These are phyloP conservation scores for Lepisosteus osseus DNA, from an alignment of 2,113 vertebrate genomes.

Conservation along the genomic window DNA sequence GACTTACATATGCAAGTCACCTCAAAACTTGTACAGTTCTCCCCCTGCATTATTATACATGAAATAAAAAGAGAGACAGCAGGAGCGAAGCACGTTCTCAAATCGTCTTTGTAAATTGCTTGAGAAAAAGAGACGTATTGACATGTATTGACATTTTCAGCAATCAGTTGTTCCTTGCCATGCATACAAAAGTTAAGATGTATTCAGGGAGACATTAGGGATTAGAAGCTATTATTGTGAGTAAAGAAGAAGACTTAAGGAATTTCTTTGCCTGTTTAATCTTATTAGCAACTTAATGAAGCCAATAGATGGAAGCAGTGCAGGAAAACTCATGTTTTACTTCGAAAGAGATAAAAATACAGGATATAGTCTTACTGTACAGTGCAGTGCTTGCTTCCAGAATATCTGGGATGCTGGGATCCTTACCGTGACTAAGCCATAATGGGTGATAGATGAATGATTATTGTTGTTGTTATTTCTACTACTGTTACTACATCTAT, in stretches of 20 bases:
- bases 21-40: too few relatives aligned
- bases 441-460: too few relatives aligned
- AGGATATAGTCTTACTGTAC: too few relatives aligned
- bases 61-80: too few relatives aligned
- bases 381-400: too few relatives aligned
- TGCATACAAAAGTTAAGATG: constrained; percentile 43
- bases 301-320: constrained; percentile 7
- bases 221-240: constrained; percentile 37
- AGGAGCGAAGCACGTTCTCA: background rate
- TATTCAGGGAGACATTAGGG: constrained; percentile 42
- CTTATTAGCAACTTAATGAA: constrained; percentile 24
- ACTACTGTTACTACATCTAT: too few relatives aligned
- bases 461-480: too few relatives aligned
- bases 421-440: too few relatives aligned
- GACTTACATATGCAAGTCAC: too few relatives aligned
- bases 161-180: constrained; percentile 30
- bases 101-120: constrained; percentile 24
- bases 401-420: too few relatives aligned
- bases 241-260: background rate
- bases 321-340: constrained; percentile 4
- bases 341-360: background rate
- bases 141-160: constrained; percentile 38
- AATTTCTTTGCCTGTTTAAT: constrained; percentile 17
- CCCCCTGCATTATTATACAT: too few relatives aligned
- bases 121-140: constrained; percentile 39